Evolutionary conservation across 1,140 invertebrate genomes (phyloP).

Genomic region (Helicorthomorpha holstii): DNA sequence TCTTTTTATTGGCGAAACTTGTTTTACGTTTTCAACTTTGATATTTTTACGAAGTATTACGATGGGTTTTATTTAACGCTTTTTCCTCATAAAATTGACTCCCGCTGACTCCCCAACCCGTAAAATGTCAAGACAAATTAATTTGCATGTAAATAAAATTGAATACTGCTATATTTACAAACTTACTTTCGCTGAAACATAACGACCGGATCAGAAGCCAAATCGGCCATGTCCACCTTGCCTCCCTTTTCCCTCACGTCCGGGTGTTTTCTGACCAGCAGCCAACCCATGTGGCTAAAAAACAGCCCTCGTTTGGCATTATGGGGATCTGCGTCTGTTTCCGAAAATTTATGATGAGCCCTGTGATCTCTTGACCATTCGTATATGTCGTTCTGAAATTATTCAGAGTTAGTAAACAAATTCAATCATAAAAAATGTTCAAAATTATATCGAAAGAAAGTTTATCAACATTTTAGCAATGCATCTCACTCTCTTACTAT

Average conservation of each 20-base stretch:
- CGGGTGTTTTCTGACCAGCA: slow-evolving; percentile 76
- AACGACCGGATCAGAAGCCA: slow-evolving; percentile 65
- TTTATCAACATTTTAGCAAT: too few relatives aligned
- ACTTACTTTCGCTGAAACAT: slow-evolving; percentile 69
- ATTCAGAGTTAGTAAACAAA: too few relatives aligned
- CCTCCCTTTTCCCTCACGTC: slow-evolving; percentile 74
- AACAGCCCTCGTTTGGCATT: slow-evolving; percentile 90
- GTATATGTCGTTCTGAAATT: slow-evolving; percentile 67
- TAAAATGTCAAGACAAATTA: not conserved
- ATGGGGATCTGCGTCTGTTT: slow-evolving; percentile 91
- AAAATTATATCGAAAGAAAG: too few relatives aligned
- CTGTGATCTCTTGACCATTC: slow-evolving; percentile 91
- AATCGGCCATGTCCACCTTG: slow-evolving; percentile 66
- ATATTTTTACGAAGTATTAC: too few relatives aligned
- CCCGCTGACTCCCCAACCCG: too few relatives aligned
- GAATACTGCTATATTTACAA: not conserved
- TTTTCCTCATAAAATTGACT: too few relatives aligned
- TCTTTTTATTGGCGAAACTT: too few relatives aligned
- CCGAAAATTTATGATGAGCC: slow-evolving; percentile 90
- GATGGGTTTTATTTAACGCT: too few relatives aligned
- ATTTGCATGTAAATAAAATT: not conserved
- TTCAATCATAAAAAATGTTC: too few relatives aligned
- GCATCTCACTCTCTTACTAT: too few relatives aligned
- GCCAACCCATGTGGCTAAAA: slow-evolving; percentile 90
- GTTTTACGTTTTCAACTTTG: too few relatives aligned